Base-by-base conservation (phyloP, 2,888 invertebrate genomes). In the Nemotelus nigrinus region DNA sequence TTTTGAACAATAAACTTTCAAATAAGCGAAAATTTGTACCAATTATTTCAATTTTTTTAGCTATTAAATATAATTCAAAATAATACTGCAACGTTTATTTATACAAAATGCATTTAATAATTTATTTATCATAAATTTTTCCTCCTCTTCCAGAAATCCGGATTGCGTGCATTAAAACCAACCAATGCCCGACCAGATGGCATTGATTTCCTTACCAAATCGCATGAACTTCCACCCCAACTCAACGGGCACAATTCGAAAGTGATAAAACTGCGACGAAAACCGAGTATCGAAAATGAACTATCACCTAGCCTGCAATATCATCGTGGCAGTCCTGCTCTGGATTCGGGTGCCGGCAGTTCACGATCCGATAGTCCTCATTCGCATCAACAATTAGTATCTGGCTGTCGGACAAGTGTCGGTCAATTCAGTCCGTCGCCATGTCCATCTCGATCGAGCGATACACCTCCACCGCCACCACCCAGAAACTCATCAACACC, bases 291-390 rank as follows among this genome's bases (percentile, higher is more conserved):
- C 81, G 96, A 96, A 88, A 90, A 95, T 70, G 96, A 96, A 85
- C 88, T 94, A 78, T 92, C 90, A 81, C 87, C 92, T 71, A 70
- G 79, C 57, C 80, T 84, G 43, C 84, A 85, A 79, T 86, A 85
- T 82, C 92, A 93, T 82, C 91, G 95, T 79, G 94, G 94, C 72
- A 96, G 96, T 85, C 96, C 96, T 6, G 95, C 95, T 41, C 88
- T 96, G 79, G 96, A 96, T 85, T 95, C 94, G 76, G 96, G 95
- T 39, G 95, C 95, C 10, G 95, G 95, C 70, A 95, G 95, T 84
- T 95, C 95, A 64, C 90, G 96, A 76, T 96, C 96, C 4, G 96
- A 96, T 85, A 96, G 95, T 85, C 96, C 96, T 25, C 92, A 96
- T 81, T 88, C 89, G 65, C 90, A 93, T 83, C 90, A 92, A 65